Conservation (phyloP, 2,797 vertebrate species). For the Anabacerthia variegaticeps region DNA sequence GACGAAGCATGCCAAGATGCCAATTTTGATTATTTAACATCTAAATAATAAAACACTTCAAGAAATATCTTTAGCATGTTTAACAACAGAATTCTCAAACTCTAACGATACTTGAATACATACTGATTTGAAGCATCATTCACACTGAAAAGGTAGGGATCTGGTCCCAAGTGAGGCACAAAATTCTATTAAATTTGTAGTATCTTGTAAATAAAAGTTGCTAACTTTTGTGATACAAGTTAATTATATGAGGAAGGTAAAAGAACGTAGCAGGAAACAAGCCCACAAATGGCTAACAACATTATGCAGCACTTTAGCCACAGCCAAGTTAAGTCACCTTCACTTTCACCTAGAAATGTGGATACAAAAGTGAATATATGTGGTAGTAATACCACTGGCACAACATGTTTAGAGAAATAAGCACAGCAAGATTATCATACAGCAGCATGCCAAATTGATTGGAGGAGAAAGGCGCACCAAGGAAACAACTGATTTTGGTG, state of each 20-base stretch:
- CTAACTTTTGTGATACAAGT: not conserved
- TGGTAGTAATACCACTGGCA: not conserved
- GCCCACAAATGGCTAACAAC: not conserved
- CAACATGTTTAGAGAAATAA: not conserved
- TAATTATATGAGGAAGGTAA: not conserved
- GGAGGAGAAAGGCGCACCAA: not conserved
- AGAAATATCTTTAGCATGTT: not conserved
- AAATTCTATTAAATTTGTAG: not conserved
- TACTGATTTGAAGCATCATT: not conserved
- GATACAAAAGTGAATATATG: not conserved
- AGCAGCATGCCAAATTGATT: not conserved
- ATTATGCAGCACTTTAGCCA: not conserved
- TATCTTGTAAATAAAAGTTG: not conserved
- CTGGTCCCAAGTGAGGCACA: fast-evolving
- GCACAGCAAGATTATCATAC: not conserved
- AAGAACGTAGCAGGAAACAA: not conserved
- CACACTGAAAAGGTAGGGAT: not conserved
- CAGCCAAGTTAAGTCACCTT: not conserved
- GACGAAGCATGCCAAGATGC: not conserved
- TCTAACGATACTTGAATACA: not conserved
- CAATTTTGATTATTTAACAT: not conserved
- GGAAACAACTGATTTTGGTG: not conserved
- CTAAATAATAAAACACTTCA: not conserved
- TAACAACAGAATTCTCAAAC: not conserved
- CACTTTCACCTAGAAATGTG: not conserved